Base-by-base conservation (phyloP, 1,140 invertebrate genomes). In the Hestina assimilis region DNA sequence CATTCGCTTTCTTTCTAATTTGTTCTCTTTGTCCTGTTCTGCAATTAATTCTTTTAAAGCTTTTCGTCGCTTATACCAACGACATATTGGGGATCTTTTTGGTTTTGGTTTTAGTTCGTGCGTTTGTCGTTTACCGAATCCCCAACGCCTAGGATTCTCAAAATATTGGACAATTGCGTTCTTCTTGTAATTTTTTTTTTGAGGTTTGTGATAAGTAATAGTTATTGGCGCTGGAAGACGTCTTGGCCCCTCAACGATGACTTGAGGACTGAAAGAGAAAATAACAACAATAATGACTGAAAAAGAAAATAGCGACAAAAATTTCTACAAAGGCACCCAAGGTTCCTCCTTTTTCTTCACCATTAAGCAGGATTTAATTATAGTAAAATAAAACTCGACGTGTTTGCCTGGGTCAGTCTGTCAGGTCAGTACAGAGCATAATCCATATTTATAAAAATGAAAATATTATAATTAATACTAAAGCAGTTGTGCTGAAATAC, bases 1-100 rank as follows among this genome's bases (percentile, higher is more conserved):
- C 24, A 28, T 63, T 15, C 23, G 24, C 26, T 26, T 26, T 17
- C 33, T 43, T 6, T 50, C 26, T 33, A 15, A 1, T 15, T 55
- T 9, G 40, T 33, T 19, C 35, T 60, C 58, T 47, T 50, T 63
- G 48, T 63, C 53, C 11, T 53, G 41, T 29, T 60, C 46, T 33
- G 28, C 31, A 35, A 48, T 45, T 33, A 56, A 48, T 47, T 69
- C 19, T 28, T 59, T 66, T 17, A 60, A 38, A 12, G 66, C 60
- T 20, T 43, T 67, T 9, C 53, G 52, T 38, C 55, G 47, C 61
- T 53, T 60, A 40, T 66, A 69, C 74, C 74, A 75, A 23, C 28
- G 42, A 11, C 59, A 69, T 21, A 74, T 4, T 14, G 29, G 20
- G 21, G 26, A 46, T 8, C n/a, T 43, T 29, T 29, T 21, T 33